phyloP scores from a whole-genome alignment of 2,113 vertebrate genomes.

The Centropus unirufus region DNA sequence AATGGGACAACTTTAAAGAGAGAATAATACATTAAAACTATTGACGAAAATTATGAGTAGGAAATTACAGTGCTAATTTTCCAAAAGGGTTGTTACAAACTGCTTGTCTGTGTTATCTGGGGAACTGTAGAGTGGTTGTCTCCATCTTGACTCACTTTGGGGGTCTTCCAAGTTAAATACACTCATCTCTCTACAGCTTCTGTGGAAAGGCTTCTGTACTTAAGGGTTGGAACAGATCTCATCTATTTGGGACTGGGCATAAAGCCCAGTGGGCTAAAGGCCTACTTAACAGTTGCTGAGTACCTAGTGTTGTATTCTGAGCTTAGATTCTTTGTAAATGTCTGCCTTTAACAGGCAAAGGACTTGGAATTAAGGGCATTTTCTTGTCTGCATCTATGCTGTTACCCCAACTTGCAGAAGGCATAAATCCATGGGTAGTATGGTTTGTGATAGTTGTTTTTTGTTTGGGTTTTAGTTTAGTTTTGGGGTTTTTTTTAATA shows the following conservation, averaged over 20 bases:
- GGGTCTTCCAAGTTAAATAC: not conserved
- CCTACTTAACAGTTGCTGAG: not conserved
- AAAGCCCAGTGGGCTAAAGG: not conserved
- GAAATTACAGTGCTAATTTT: not conserved
- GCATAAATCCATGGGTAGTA: accelerated
- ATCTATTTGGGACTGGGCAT: not conserved
- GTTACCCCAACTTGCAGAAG: not conserved
- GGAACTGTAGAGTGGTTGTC: not conserved
- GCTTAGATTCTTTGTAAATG: accelerated
- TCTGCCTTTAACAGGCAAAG: not conserved
- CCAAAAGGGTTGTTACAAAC: not conserved
- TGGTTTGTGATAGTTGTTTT: not conserved
- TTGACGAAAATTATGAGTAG: not conserved
- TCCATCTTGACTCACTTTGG: not conserved
- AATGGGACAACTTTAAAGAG: not conserved
- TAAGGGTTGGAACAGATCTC: not conserved
- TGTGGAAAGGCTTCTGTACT: not conserved
- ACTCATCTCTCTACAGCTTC: not conserved
- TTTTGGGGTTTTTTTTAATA: not conserved
- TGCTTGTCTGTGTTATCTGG: not conserved
- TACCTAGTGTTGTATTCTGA: not conserved
- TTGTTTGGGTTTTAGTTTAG: not conserved
- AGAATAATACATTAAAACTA: not conserved
- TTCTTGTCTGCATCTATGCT: not conserved
- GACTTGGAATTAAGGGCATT: too few species aligned